Evolutionary conservation across 2,113 vertebrate genomes (phyloP).

Genomic region (Tragelaphus imberbis): DNA sequence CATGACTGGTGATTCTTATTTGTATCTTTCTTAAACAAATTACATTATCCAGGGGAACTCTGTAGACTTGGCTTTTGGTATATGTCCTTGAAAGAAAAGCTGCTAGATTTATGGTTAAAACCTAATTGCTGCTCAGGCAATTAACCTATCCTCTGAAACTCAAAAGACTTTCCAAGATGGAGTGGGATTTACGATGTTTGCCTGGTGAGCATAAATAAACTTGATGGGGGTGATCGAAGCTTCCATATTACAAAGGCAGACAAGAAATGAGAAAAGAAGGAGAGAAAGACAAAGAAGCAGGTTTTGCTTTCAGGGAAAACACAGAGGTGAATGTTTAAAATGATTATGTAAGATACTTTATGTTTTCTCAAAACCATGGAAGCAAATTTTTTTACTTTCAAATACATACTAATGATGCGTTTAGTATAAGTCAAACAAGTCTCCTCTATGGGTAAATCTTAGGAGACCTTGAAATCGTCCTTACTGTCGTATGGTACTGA

Average conservation of each 20-base stretch:
- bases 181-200: background rate
- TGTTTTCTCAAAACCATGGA: background rate
- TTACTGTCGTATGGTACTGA: background rate
- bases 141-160: background rate
- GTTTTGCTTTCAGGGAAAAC: background rate
- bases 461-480: background rate
- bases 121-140: background rate
- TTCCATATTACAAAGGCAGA: background rate
- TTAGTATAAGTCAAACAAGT: background rate
- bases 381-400: background rate
- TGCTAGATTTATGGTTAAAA: background rate
- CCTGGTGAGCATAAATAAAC: background rate
- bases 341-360: background rate
- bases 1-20: background rate
- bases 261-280: background rate
- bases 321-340: background rate
- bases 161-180: background rate
- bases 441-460: background rate
- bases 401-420: fast-evolving
- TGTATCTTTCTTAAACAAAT: background rate
- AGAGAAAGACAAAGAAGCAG: too few relatives aligned
- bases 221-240: background rate
- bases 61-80: background rate
- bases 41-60: background rate
- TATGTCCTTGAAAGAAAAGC: background rate